phyloP scores from a whole-genome alignment of 2,113 vertebrate genomes.

The Pagrus major region DNA sequence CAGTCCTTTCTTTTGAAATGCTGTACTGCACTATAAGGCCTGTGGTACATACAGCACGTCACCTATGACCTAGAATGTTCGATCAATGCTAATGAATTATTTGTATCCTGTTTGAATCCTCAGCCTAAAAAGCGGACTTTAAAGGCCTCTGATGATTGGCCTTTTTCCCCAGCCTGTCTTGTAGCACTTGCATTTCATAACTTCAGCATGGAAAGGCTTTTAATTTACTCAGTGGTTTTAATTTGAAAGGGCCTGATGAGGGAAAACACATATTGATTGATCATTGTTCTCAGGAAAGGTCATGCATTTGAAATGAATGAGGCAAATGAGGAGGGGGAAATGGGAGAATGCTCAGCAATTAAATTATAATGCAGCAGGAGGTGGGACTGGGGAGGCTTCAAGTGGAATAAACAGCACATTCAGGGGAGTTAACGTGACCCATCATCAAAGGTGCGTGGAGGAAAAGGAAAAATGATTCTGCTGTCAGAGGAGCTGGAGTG shows the following conservation, averaged over 20 bases:
- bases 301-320: constrained; percentile 80
- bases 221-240: constrained; percentile 75
- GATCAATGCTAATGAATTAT: constrained; percentile 20
- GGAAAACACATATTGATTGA: constrained; percentile 82
- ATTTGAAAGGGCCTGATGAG: constrained; percentile 75
- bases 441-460: constrained; percentile 57
- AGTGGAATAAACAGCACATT: constrained; percentile 64
- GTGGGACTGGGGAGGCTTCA: constrained; percentile 37
- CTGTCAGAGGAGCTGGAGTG: constrained; percentile 31
- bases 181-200: constrained; percentile 59
- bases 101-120: constrained; percentile 10
- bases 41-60: not conserved
- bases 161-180: constrained; percentile 47
- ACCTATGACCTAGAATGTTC: not conserved
- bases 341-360: constrained; percentile 64
- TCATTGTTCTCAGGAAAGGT: constrained; percentile 82
- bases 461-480: constrained; percentile 59
- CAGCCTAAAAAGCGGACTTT: not conserved
- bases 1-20: not conserved
- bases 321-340: constrained; percentile 42
- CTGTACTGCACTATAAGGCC: not conserved
- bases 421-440: constrained; percentile 57
- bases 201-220: constrained; percentile 51
- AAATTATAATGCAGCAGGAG: constrained; percentile 69
- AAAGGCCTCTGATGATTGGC: constrained; percentile 36